Conservation (phyloP, 2,113 vertebrate species). For the Natator depressus region DNA sequence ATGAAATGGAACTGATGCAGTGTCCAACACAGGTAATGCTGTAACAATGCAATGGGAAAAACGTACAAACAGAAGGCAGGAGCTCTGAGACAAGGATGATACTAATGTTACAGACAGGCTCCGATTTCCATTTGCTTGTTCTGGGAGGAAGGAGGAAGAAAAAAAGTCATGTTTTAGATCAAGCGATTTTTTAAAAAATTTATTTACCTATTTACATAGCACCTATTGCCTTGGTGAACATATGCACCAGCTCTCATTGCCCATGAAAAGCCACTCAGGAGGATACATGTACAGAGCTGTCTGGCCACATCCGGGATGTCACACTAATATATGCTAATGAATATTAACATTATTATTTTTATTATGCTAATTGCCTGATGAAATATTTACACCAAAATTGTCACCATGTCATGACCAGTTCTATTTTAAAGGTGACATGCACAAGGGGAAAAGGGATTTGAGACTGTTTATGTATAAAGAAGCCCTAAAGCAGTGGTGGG, state of each 20-base stretch:
- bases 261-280: background rate
- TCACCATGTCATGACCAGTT: background rate
- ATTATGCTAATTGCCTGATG: background rate
- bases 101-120: background rate
- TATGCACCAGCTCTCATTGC: background rate
- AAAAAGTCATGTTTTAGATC: background rate
- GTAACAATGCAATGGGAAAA: background rate
- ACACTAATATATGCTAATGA: background rate
- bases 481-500: no score
- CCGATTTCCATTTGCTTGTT: background rate
- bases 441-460: background rate
- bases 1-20: background rate
- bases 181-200: background rate
- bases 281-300: background rate
- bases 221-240: background rate
- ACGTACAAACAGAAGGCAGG: background rate
- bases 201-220: background rate
- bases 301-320: background rate
- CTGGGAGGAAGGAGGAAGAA: background rate
- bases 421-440: background rate
- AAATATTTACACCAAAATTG: background rate
- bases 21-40: fast-evolving
- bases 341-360: background rate
- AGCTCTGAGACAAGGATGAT: background rate
- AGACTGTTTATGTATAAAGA: background rate